These are phyloP conservation scores for Syritta pipiens DNA, from an alignment of 2,888 invertebrate genomes.

Conservation along the genomic window DNA sequence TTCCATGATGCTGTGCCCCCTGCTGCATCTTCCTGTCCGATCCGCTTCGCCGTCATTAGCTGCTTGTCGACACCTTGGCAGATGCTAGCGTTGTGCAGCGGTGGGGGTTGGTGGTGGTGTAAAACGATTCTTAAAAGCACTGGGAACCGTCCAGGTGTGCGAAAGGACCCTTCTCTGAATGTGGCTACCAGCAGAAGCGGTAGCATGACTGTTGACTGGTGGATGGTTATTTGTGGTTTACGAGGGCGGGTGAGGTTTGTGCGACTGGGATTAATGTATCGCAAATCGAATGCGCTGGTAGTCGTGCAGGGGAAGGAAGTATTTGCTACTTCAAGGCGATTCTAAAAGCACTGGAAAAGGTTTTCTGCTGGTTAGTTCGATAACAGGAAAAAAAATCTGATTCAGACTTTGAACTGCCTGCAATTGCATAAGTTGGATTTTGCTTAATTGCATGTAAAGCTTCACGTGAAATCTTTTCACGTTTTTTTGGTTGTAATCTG, in stretches of 20 bases:
- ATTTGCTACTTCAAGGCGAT: too few species aligned
- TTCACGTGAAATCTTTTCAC: too few species aligned
- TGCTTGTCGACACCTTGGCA: conserved; percentile 51
- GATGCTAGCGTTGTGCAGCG: conserved; percentile 2
- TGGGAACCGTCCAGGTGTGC: conserved; percentile 59
- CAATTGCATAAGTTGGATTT: too few species aligned
- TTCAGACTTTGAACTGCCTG: too few species aligned
- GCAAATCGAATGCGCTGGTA: conserved; percentile 32
- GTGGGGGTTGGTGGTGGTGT: conserved; percentile 17
- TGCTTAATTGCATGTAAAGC: too few species aligned
- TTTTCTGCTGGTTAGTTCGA: too few species aligned
- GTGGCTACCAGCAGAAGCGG: conserved; percentile 19
- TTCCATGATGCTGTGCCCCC: conserved; percentile 62
- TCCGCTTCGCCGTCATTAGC: not conserved
- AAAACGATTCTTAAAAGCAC: conserved; percentile 68
- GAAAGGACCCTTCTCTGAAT: conserved; percentile 13
- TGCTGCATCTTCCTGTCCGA: conserved; percentile 61
- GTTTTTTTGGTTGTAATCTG: too few species aligned
- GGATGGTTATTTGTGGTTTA: conserved; percentile 10
- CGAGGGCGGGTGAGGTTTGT: not conserved
- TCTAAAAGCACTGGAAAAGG: too few species aligned
- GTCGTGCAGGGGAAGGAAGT: too few species aligned
- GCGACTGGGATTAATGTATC: conserved; percentile 29
- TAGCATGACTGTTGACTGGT: conserved; percentile 16
- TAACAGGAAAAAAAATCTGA: too few species aligned